Evolutionary conservation across 2,888 invertebrate genomes (phyloP), one percentile per base, ranked within the genome.

Genomic region (Tethea ocularis): DNA sequence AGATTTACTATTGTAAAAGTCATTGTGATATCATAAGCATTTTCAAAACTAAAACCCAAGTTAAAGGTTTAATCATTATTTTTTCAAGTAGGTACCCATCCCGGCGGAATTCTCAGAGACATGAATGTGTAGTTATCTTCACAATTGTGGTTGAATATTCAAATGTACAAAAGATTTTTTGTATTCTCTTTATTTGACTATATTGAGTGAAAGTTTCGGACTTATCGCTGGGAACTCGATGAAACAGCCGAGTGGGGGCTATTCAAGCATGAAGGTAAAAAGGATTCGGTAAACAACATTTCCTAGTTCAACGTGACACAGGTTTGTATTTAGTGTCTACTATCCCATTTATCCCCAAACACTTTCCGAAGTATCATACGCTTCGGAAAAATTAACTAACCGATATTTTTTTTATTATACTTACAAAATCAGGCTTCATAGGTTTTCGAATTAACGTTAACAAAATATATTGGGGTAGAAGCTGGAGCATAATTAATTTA

Each of bases 281-380:
- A 80, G 77, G 74, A 78, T 77, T 82, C 70, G 61, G 77, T 75
- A 78, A 82, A 80, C 75, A 82, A 77, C 73, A 72, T 80, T 76
- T 70, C 67, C 61, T 61, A 69, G 72, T 71, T 59, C 62, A 75
- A 75, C 62, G 64, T 71, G 71, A 71, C 63, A 55, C 58, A 63
- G 62, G 62, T 63, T 69, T 66, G 64, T 62, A 60, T 68, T 61
- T 33, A n/a, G n/a, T n/a, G n/a, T 38, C 4, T n/a, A n/a, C n/a
- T 38, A n/a, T 38, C 7, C 54, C 36, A 54, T 54, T 13, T 22
- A 29, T 13, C 8, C 22, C 20, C 10, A 36, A 36, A 54, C 13
- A 33, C 33, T 36, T 33, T 54, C 20, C 11, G 36, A 6, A 33
- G 29, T 20, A 17, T 11, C 29, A 29, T n/a, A 17, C 6, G 15